Evolutionary conservation across 2,888 invertebrate species (phyloP), one percentile per base, ranked within the genome.

Genomic region (Nemotelus pantherinus): DNA sequence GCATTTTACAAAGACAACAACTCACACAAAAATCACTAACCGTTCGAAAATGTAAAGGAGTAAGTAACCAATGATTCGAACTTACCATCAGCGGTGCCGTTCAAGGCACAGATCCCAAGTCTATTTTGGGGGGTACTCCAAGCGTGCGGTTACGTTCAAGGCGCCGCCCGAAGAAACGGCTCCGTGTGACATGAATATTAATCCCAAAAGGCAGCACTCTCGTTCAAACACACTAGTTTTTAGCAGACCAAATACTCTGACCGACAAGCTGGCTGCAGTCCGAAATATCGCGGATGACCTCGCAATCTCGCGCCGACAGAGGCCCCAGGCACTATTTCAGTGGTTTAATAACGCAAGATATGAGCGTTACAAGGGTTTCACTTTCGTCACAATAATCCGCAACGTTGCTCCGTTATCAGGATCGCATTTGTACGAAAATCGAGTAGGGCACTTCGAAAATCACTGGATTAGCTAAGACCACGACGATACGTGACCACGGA

Each of bases 51-150:
- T 5, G 58, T 10, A 25, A 58, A n/a, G 25, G 25, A 25, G 25
- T 25, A 25, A 25, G 25, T 25, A 25, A 25, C 25, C 25, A 25
- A 25, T 25, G 25, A 25, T 25, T 25, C n/a, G 65, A 68, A 68
- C 53, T 65, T 65, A 65, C 65, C 65, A 47, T 65, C 65, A 47
- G 44, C 65, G 45, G 65, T 9, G 5, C 2, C 63, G 39, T 39
- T 43, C 7, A 43, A 41, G 65, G 45, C 44, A 47, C 65, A 47
- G 47, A 65, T 65, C 65, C 65, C 65, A 44, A 44, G 43, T 44
- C 65, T 65, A 65, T 65, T 65, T 65, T 65, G 65, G 65, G 65
- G 10, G 47, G 44, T 65, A 44, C 45, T 65, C 65, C n/a, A 65
- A n/a, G 65, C 47, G 45, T 65, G 65, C 47, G 65, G 65, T 65